A percentile compares a stretch with the other conserved stretches of the same genome.
These are phyloP conservation scores for Drosophila mercatorum DNA, from an alignment of 2,888 invertebrate species.

Conservation along the genomic window DNA sequence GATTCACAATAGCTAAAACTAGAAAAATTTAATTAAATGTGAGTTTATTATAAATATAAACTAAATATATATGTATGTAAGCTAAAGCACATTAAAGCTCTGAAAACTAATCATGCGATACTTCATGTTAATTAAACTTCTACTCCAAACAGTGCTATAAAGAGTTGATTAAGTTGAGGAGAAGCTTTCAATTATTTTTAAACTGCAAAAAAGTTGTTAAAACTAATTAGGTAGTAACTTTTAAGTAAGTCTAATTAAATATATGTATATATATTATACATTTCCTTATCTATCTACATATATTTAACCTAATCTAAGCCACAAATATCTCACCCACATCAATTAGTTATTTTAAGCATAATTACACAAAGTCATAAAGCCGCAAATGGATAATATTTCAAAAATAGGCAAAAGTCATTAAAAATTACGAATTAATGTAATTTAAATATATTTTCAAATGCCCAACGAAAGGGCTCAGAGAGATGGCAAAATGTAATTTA, in stretches of 20 bases:
- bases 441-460: conserved; percentile 35
- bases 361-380: conserved; percentile 5
- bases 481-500: conserved; percentile 58
- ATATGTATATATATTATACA: neutral
- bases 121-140: neutral
- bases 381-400: neutral
- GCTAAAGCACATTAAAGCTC: neutral
- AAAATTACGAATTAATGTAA: conserved; percentile 17
- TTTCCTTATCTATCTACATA: neutral
- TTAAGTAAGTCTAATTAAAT: neutral
- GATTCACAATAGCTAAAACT: neutral
- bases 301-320: neutral
- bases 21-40: neutral
- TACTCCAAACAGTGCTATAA: neutral
- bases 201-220: neutral
- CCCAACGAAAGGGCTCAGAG: conserved; percentile 17
- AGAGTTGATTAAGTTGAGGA: neutral
- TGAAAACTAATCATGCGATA: neutral
- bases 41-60: neutral
- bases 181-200: neutral
- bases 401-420: conserved; percentile 5
- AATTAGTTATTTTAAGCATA: neutral
- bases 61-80: neutral
- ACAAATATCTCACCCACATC: neutral
- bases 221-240: neutral